Base-by-base conservation (phyloP, 2,888 invertebrate genomes). In the Apamea epomidion region DNA sequence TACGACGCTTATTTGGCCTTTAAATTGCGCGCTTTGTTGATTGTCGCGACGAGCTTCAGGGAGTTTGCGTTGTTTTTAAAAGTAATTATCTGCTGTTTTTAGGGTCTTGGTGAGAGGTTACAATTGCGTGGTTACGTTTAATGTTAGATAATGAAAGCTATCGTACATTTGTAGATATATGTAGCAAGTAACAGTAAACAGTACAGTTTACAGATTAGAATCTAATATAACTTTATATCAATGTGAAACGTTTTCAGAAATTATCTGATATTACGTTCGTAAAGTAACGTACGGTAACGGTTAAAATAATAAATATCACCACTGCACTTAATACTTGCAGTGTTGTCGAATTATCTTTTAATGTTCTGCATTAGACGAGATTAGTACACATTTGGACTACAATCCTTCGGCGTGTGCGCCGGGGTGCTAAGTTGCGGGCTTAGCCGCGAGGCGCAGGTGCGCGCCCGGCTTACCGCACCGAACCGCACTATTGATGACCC, bases 1-100 rank as follows among this genome's bases (percentile, higher is more conserved):
- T 94, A 94, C 92, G 92, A 91, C 92, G 92, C 92, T 94, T 94
- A 93, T 94, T 95, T 93, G 93, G 92, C 89, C 91, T 93, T 93
- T 93, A 94, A 94, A 95, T 95, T 94, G 94, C 92, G 87, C 86
- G 88, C 90, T 91, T 92, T 89, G 89, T 88, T 90, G 88, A 90
- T 88, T 81, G 88, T 90, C 89, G 90, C 89, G 84, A 88, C 85
- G 89, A 91, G 86, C 88, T 90, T 87, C 89, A 71, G 78, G 82
- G 88, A 87, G 86, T 82, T 83, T 60, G 83, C 89, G 91, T 93
- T 93, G 91, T 93, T 92, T 91, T 87, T 84, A 80, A 91, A 92
- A 92, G 89, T 91, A 91, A 93, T 94, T 75, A 71, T 82, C 48
- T 91, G 90, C 78, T 78, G 83, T 91, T 92, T 90, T 89, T 80